Conservation (phyloP, 1,140 invertebrate species). For the Drosophila mojavensis region DNA sequence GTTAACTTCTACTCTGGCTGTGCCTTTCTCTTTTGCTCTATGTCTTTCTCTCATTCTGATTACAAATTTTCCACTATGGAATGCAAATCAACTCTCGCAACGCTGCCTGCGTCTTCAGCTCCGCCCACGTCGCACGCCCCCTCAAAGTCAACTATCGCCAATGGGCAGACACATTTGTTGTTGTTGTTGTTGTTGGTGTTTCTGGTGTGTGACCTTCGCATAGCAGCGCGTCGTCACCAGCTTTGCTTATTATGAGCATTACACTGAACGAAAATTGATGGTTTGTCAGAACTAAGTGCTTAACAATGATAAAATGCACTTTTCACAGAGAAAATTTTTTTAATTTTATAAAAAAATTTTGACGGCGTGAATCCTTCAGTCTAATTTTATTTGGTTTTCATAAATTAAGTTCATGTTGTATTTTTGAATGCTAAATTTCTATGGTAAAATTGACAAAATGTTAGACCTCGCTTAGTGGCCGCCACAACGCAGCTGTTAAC, state of each 20-base stretch:
- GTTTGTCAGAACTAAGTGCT: not conserved
- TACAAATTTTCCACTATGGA: conserved; percentile 47
- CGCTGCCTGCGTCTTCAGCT: conserved; percentile 35
- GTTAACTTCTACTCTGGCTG: not conserved
- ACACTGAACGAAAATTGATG: conserved; percentile 34
- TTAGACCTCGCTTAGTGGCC: too few species aligned
- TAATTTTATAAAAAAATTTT: not conserved
- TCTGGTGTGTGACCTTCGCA: conserved; percentile 70
- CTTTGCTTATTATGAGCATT: conserved; percentile 74
- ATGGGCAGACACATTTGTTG: conserved; percentile 31
- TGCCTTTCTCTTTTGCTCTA: not conserved
- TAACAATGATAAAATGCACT: not conserved
- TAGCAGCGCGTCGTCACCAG: conserved; percentile 75
- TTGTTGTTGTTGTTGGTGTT: conserved; percentile 32
- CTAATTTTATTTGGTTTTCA: too few species aligned
- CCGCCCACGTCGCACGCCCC: conserved; percentile 31
- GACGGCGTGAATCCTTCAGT: too few species aligned
- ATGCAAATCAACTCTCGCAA: conserved; percentile 43
- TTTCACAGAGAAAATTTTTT: not conserved
- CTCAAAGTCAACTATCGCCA: conserved; percentile 18
- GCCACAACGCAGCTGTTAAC: not conserved
- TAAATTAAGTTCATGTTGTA: too few species aligned
- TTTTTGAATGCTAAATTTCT: too few species aligned
- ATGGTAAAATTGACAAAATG: too few species aligned
- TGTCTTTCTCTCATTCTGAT: conserved; percentile 6